Conservation (phyloP, 2,797 vertebrate species). For the Gymnopithys bicolor region DNA sequence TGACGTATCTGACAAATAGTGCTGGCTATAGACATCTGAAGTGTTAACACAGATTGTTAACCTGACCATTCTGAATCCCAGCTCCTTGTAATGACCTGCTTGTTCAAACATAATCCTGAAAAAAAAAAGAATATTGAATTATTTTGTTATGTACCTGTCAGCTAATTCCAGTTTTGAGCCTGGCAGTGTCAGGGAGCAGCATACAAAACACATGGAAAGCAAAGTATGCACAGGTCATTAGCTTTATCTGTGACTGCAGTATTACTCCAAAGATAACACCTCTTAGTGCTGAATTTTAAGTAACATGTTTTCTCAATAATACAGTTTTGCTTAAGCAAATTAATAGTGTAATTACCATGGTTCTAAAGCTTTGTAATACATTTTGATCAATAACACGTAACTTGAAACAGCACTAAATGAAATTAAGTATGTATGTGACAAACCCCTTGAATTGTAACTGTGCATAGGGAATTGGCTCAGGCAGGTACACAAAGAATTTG, state of each 20-base stretch:
- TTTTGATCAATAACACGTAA: background rate
- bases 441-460: background rate
- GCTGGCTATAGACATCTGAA: accelerated
- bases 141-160: background rate
- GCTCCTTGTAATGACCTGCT: background rate
- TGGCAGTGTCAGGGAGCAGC: background rate
- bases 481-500: background rate
- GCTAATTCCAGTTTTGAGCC: background rate
- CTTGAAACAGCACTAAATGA: background rate
- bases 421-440: accelerated
- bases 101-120: background rate
- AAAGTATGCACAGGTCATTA: background rate
- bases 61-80: background rate
- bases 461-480: background rate
- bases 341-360: background rate
- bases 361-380: background rate
- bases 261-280: background rate
- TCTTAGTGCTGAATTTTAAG: background rate
- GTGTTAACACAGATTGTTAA: background rate
- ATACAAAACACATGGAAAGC: background rate
- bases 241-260: background rate
- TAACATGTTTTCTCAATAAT: background rate
- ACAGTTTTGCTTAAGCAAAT: background rate
- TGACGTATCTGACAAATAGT: background rate
- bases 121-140: background rate